A percentile compares a stretch with the other conserved stretches of the same genome.
phyloP scores from a whole-genome alignment of 2,888 invertebrate genomes.

The Carterocephalus palaemon region DNA sequence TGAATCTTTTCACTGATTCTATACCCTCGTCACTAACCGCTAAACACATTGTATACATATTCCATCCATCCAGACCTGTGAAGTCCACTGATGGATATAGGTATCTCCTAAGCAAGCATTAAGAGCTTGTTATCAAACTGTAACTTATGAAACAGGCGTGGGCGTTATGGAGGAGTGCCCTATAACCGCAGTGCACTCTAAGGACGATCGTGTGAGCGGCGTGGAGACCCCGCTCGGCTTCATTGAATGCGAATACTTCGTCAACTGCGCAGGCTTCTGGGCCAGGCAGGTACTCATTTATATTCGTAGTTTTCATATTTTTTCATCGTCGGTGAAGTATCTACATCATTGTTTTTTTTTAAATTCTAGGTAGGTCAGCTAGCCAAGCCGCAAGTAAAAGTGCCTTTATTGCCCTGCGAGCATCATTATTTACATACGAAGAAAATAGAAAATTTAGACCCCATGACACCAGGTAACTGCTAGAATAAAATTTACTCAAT shows the following conservation, averaged over 20 bases:
- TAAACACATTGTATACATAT: no score
- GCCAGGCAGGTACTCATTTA: constrained; percentile 81
- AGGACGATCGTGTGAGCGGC: constrained; percentile 82
- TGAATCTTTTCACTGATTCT: no score
- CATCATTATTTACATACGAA: constrained; percentile 96
- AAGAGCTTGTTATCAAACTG: no score
- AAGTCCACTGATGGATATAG: no score
- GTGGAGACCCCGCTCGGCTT: constrained; percentile 88
- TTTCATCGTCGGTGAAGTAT: no score
- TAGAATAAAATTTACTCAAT: background rate
- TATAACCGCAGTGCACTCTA: constrained; percentile 83
- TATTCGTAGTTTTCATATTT: no score
- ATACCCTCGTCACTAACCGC: no score
- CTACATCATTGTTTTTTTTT: no score
- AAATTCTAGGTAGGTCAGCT: constrained; percentile 84
- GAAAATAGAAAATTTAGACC: constrained; percentile 85
- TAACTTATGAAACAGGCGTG: no score
- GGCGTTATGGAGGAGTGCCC: constrained; percentile 88
- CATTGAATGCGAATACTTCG: constrained; percentile 92
- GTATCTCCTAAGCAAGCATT: no score
- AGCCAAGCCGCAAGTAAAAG: constrained; percentile 91
- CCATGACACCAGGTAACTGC: constrained; percentile 86
- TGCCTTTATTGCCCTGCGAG: constrained; percentile 94
- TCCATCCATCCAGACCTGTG: no score
- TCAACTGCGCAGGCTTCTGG: constrained; percentile 98